Percentiles rank a stretch among this genome's conserved stretches.
Conservation (phyloP, 2,888 invertebrate genomes). For the Prosapia bicincta region DNA sequence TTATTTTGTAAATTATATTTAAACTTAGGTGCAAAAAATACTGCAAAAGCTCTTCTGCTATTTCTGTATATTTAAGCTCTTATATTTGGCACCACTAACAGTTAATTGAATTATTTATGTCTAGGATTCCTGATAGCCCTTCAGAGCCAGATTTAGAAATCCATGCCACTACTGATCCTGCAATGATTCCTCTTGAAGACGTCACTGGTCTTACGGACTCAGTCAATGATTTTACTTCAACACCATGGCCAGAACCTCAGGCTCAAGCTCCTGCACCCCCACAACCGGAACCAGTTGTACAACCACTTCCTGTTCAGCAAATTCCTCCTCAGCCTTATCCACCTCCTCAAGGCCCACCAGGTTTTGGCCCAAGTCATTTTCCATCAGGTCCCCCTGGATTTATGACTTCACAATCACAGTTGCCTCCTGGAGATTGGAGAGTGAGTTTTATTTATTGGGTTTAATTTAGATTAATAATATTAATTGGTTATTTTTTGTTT, state of each 20-base stretch:
- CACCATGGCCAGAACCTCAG: conserved; percentile 84
- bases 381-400: conserved; percentile 37
- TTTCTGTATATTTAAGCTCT: too few species aligned
- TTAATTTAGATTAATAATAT: too few species aligned
- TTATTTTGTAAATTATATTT: too few species aligned
- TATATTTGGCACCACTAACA: too few species aligned
- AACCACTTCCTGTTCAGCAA: conserved; percentile 41
- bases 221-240: conserved; percentile 69
- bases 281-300: conserved; percentile 39
- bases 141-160: conserved; percentile 84
- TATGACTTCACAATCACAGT: conserved; percentile 36
- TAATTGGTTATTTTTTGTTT: too few species aligned
- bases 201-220: conserved; percentile 77
- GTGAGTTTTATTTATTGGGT: conserved; percentile 34
- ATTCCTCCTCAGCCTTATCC: conserved; percentile 15
- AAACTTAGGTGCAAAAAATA: too few species aligned
- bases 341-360: conserved; percentile 28
- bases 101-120: conserved; percentile 11
- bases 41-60: too few species aligned
- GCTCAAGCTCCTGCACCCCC: conserved; percentile 4
- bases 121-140: conserved; percentile 77
- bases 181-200: conserved; percentile 85
- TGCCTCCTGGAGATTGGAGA: conserved; percentile 43
- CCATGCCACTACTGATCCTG: conserved; percentile 70
- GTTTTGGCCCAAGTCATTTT: conserved; percentile 33